phyloP scores from a whole-genome alignment of 2,797 vertebrate species.

The Acomys russatus region DNA sequence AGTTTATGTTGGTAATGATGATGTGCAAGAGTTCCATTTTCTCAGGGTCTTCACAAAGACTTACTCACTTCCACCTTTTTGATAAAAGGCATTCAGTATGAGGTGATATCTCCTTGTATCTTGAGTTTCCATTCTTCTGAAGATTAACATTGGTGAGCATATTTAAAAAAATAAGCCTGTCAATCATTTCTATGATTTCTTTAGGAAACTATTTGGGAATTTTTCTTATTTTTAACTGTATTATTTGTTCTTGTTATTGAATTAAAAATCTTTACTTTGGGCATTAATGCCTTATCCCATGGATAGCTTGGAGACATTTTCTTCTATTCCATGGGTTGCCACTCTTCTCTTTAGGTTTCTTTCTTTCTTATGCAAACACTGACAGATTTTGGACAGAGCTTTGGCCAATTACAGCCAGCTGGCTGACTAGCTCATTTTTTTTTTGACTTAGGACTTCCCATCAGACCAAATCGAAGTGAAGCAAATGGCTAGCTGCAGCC shows the following conservation, averaged over 20 bases:
- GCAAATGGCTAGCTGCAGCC: not conserved
- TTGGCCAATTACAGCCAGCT: not conserved
- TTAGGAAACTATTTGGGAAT: not conserved
- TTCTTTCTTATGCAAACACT: not conserved
- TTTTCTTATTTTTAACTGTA: not conserved
- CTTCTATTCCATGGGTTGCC: not conserved
- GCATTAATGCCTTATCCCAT: not conserved
- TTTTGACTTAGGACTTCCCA: not conserved
- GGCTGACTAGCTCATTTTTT: too few relatives aligned
- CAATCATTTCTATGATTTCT: not conserved
- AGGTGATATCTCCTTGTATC: not conserved
- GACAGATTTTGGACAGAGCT: not conserved
- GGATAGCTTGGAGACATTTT: slow-evolving; percentile 1
- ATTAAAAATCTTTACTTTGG: not conserved
- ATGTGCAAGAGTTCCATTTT: not conserved
- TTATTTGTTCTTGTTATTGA: not conserved
- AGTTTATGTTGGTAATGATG: not conserved
- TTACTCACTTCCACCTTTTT: not conserved
- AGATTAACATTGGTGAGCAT: not conserved
- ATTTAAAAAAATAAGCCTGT: not conserved
- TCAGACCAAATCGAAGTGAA: too few relatives aligned
- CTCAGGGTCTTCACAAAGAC: not conserved
- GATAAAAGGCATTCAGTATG: not conserved
- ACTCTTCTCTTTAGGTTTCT: not conserved
- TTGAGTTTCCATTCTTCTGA: not conserved